A percentile compares a stretch with the other conserved stretches of the same genome.
Evolutionary conservation across 2,797 vertebrate genomes (phyloP).

Genomic region (Sphenodon punctatus): DNA sequence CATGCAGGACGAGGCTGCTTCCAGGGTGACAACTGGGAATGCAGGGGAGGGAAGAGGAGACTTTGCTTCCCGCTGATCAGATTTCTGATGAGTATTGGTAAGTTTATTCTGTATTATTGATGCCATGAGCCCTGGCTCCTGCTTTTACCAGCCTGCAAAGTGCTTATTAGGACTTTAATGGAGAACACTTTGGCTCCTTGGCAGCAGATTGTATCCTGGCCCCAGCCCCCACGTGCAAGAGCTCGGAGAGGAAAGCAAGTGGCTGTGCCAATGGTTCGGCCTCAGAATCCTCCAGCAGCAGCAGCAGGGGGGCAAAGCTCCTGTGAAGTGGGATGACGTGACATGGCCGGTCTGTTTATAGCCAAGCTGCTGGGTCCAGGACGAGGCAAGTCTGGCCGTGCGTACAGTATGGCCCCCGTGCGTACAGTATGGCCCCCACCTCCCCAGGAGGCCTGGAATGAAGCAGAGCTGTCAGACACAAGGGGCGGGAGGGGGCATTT

Average conservation of each 20-base stretch:
- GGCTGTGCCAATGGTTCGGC: neutral
- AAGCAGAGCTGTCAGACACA: too few relatives aligned
- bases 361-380: too few relatives aligned
- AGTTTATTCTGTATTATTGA: neutral
- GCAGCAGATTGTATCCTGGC: neutral
- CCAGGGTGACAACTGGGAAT: neutral
- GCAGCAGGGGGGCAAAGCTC: too few relatives aligned
- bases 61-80: fast-evolving
- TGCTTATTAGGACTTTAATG: fast-evolving
- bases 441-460: too few relatives aligned
- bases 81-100: fast-evolving
- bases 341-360: too few relatives aligned
- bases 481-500: too few relatives aligned
- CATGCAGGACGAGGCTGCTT: neutral
- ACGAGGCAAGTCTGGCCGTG: too few relatives aligned
- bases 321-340: too few relatives aligned
- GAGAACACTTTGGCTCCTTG: neutral
- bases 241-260: neutral
- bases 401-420: too few relatives aligned
- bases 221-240: fast-evolving
- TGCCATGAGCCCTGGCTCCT: fast-evolving
- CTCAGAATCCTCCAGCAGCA: too few relatives aligned
- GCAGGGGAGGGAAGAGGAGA: too few relatives aligned
- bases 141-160: neutral
- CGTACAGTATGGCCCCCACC: too few relatives aligned